Evolutionary conservation across 2,113 vertebrate genomes (phyloP).

Genomic region (Hylia prasina): DNA sequence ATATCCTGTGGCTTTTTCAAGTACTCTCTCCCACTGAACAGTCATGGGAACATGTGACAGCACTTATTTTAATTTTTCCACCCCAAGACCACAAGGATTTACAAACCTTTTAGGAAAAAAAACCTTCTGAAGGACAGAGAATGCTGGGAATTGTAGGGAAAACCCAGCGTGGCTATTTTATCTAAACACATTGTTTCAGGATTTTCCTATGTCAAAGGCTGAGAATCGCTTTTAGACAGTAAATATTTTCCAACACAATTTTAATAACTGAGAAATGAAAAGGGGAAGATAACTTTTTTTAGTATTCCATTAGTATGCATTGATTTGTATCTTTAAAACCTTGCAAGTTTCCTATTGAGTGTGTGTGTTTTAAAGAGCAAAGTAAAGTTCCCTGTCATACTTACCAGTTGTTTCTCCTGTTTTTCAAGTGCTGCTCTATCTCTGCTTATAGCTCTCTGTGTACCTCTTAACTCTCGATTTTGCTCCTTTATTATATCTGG

Average conservation of each 20-base stretch:
- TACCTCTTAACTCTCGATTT: slow-evolving; percentile 89
- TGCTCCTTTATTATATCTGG: slow-evolving; percentile 96
- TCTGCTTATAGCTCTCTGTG: slow-evolving; percentile 94
- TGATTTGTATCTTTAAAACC: not conserved
- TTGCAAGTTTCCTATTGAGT: not conserved
- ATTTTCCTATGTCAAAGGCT: not conserved
- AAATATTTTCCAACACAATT: not conserved
- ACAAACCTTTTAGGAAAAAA: not conserved
- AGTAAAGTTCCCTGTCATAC: slow-evolving; percentile 52
- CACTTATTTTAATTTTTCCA: not conserved
- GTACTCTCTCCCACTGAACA: not conserved
- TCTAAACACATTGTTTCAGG: not conserved
- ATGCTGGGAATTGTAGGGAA: not conserved
- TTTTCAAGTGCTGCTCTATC: slow-evolving; percentile 91
- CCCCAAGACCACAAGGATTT: not conserved
- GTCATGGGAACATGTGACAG: not conserved
- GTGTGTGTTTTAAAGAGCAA: not conserved
- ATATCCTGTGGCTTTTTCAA: not conserved
- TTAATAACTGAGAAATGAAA: not conserved
- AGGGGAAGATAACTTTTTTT: not conserved
- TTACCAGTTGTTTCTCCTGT: slow-evolving; percentile 97
- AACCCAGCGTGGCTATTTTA: not conserved
- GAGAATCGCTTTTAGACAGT: not conserved
- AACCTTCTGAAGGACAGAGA: not conserved
- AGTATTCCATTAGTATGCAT: not conserved